Evolutionary conservation across 2,797 vertebrate species (phyloP), one percentile per base, ranked within the genome.

Genomic region (Channallabes apus): DNA sequence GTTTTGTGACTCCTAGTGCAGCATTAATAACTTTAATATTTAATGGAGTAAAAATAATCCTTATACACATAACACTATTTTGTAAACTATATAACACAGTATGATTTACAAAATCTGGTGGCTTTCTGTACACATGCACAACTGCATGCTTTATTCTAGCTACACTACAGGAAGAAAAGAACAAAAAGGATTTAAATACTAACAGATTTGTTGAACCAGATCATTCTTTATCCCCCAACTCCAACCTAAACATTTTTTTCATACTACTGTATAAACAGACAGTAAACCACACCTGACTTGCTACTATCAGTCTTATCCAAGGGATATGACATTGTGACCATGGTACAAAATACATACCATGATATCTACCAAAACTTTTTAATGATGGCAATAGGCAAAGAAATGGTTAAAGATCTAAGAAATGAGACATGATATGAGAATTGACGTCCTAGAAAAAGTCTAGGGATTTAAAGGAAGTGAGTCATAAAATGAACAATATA

Each of bases 401-500:
- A 38, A 67, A 72, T 85, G 67, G 58, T 62, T 85, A 65, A 46
- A 64, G 27, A 65, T 67, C 71, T 59, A n/a, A 38, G 4, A 69
- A 22, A 15, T n/a, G 29, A 38, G 27, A 84, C 24, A 54, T 20
- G 61, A 20, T 61, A 27, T 67, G 69, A 75, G 59, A 77, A 29
- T 29, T 79, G 69, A 75, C 27, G 51, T 59, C n/a, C 78, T 3
- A 58, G 35, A 72, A 27, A 67, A 67, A 68, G 5, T n/a, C 7
- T 2, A 59, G 32, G 12, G 46, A 12, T 54, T 8, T 58, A 80
- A 80, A 24, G 38, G 24, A 71, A 86, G 65, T 65, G 58, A 86
- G 59, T 80, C 77, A 80, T 69, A 80, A 58, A 86, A 72, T 65
- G 27, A 86, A 78, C 56, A 22, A 62, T 59, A 62, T 65, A 72